Conservation (phyloP, 1,140 invertebrate genomes). For the Condylostylus longicornis region DNA sequence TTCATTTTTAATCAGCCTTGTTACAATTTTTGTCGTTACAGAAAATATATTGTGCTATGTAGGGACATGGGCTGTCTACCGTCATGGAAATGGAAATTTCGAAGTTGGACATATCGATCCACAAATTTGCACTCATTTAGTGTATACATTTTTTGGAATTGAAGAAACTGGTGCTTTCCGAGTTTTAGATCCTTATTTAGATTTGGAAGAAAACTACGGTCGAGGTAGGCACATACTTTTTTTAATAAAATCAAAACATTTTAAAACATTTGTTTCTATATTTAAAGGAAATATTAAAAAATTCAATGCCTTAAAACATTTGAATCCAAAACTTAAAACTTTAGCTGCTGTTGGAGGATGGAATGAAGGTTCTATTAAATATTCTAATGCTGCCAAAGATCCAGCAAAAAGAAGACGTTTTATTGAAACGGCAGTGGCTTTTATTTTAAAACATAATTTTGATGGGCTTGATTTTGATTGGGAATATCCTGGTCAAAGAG, state of each 20-base stretch:
- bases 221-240: no score
- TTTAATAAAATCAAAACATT: background rate
- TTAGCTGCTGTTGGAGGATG: slow-evolving; percentile 61
- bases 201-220: slow-evolving; percentile 38
- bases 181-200: slow-evolving; percentile 47
- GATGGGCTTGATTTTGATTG: slow-evolving; percentile 71
- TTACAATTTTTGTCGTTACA: no score
- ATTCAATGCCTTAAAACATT: slow-evolving; percentile 43
- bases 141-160: slow-evolving; percentile 56
- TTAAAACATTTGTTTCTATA: slow-evolving; percentile 5
- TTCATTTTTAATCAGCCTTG: no score
- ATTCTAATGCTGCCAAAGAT: slow-evolving; percentile 41
- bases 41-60: slow-evolving; percentile 52
- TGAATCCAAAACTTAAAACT: slow-evolving; percentile 49
- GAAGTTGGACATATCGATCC: slow-evolving; percentile 50
- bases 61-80: slow-evolving; percentile 57
- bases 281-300: slow-evolving; percentile 32
- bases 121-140: slow-evolving; percentile 53
- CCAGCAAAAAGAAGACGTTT: slow-evolving; percentile 39
- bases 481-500: slow-evolving; percentile 59
- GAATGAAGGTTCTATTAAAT: slow-evolving; percentile 55
- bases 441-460: slow-evolving; percentile 48
- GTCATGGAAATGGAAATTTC: slow-evolving; percentile 46
- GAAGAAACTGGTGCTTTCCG: slow-evolving; percentile 33
- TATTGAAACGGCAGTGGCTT: slow-evolving; percentile 40